Conservation (phyloP, 2,113 vertebrate species). For the Plestiodon gilberti region DNA sequence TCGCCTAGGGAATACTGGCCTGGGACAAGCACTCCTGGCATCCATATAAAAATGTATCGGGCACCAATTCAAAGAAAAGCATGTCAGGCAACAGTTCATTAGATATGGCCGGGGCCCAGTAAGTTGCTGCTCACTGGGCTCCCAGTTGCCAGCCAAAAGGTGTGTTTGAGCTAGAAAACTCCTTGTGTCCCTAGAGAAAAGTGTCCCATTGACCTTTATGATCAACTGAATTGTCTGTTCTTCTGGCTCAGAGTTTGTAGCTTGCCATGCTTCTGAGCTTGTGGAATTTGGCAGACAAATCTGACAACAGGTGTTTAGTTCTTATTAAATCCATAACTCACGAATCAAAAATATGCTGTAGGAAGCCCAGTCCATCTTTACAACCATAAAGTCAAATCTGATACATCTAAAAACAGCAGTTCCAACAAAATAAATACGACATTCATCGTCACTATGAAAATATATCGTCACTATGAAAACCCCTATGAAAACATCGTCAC, state of each 20-base stretch:
- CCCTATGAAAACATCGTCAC: too few relatives aligned
- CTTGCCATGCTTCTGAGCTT: neutral
- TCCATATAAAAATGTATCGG: too few relatives aligned
- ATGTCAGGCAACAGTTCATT: too few relatives aligned
- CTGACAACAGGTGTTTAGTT: slow-evolving; percentile 6
- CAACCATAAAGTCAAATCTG: neutral
- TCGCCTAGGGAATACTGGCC: too few relatives aligned
- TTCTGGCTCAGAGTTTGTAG: neutral
- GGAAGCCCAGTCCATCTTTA: neutral
- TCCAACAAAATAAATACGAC: neutral
- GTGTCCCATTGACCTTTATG: neutral
- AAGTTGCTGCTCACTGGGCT: neutral
- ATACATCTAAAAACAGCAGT: neutral
- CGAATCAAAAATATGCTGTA: neutral
- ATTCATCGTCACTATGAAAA: neutral
- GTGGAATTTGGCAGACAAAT: neutral
- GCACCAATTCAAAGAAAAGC: too few relatives aligned
- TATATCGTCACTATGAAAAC: too few relatives aligned
- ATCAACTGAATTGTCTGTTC: neutral
- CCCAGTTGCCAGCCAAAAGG: neutral
- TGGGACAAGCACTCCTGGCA: too few relatives aligned
- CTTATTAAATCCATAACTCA: slow-evolving; percentile 4
- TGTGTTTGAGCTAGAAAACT: neutral
- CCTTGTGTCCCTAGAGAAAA: neutral
- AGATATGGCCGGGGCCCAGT: neutral